Conservation (phyloP, 2,797 vertebrate genomes). For the Chaenodraco wilsoni region DNA sequence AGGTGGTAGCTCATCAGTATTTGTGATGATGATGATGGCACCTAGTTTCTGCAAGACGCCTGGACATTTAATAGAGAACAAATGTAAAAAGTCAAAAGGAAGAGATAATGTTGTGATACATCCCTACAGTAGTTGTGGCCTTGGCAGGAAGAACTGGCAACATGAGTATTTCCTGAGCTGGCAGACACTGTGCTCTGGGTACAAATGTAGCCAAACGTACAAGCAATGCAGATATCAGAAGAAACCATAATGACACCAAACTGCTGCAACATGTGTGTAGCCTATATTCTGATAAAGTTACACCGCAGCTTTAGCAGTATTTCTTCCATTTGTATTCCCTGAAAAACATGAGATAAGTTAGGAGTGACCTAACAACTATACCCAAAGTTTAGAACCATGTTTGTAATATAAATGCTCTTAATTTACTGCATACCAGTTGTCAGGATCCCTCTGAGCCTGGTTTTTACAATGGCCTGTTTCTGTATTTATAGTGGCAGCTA, state of each 20-base stretch:
- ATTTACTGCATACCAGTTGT: conserved; percentile 30
- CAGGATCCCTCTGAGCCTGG: background rate
- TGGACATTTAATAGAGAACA: background rate
- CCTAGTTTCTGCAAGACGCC: background rate
- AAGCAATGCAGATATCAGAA: background rate
- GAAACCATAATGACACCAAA: background rate
- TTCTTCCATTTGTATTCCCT: background rate
- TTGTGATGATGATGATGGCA: conserved; percentile 7
- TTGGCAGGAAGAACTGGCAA: background rate
- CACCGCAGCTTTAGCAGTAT: background rate
- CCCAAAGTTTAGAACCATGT: conserved; percentile 23
- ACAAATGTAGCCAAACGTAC: background rate
- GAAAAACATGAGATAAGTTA: conserved; percentile 8
- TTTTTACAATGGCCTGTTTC: background rate
- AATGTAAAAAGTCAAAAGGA: background rate
- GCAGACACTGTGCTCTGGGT: background rate
- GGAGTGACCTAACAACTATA: conserved; percentile 7
- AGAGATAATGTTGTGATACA: background rate
- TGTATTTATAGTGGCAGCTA: background rate
- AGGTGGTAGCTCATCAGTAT: conserved; percentile 30
- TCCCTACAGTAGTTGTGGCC: background rate
- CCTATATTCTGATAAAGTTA: background rate
- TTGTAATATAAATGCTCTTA: conserved; percentile 17
- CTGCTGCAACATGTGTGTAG: background rate
- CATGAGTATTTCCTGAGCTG: too few relatives aligned